These are phyloP conservation scores for Saccopteryx leptura DNA, from an alignment of 2,113 vertebrate species.

Conservation along the genomic window DNA sequence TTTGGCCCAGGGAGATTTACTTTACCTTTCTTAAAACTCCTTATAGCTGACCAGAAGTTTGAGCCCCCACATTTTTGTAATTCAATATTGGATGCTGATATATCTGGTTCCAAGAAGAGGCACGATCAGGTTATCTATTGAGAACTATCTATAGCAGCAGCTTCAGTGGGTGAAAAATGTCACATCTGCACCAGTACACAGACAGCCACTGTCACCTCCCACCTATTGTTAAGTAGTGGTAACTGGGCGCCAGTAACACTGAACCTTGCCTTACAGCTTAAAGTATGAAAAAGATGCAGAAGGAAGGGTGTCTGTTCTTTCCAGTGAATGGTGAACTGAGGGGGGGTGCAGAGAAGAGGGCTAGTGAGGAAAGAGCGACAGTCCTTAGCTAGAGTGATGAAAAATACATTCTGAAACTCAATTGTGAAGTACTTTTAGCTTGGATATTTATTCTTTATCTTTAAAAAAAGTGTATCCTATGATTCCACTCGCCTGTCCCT, in stretches of 20 bases:
- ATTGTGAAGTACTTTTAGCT: neutral
- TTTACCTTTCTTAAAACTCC: conserved; percentile 61
- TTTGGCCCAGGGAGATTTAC: conserved; percentile 81
- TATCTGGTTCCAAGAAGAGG: neutral
- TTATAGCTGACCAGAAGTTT: neutral
- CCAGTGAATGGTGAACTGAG: neutral
- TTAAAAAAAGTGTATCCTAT: neutral
- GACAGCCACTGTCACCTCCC: neutral
- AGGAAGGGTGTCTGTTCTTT: neutral
- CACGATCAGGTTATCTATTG: neutral
- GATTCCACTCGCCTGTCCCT: neutral
- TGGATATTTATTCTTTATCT: neutral
- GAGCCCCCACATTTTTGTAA: neutral
- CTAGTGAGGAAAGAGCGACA: neutral
- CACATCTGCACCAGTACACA: no score
- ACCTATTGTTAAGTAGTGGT: neutral
- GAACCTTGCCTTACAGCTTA: neutral
- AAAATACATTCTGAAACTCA: neutral
- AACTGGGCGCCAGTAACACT: neutral
- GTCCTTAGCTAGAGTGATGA: neutral
- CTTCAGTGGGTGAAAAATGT: neutral
- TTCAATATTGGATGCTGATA: neutral
- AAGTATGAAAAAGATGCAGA: neutral
- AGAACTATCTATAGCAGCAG: neutral
- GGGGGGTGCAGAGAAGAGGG: neutral